Base-by-base conservation (phyloP, 2,797 vertebrate genomes). In the Sebastiscus tertius region DNA sequence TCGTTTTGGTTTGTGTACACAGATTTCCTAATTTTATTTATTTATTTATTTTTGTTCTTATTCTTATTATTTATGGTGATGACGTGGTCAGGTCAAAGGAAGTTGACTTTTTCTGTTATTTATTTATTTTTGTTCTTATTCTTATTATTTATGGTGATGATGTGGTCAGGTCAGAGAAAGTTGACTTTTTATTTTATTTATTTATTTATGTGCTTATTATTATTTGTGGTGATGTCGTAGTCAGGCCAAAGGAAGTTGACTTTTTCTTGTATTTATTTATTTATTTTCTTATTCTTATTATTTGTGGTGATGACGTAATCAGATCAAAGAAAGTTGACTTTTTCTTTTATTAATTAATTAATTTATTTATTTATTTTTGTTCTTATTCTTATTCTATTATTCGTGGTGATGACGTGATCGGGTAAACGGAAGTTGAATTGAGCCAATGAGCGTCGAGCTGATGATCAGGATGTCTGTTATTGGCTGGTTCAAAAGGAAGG, bases 401-500 rank as follows among this genome's bases (percentile, higher is more conserved):
- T 14, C 22, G 12, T 52, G 39, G 0, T 33, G 49, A 62, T 78
- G 70, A 86, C 54, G 80, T 84, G 67, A 1, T 36, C 34, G 27
- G 0, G 20, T 6, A 5, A 55, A 0, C 34, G 67, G 73, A 84
- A 65, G 79, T 75, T 34, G 42, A 36, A 4, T 68, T 65, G 7
- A 70, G 52, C 88, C 87, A 90, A 92, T 92, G 0, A 60, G 42
- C 36, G 9, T 3, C 52, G 66, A 63, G 42, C 36, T 36, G 18
- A 5, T 4, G 36, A 71, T 6, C 3, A 16, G 0, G 11, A 1
- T 4, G 22, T 22, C n/a, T 3, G 18, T 60, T 5, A 88, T 90
- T 90, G 86, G 90, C 27, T 82, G 31, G 4, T 92, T 90, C 36
- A 81, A 92, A 89, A 64, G 0, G 5, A 5, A 34, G 18, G 13